Base-by-base conservation (phyloP, 2,797 vertebrate species). In the Gobio occitaniae region DNA sequence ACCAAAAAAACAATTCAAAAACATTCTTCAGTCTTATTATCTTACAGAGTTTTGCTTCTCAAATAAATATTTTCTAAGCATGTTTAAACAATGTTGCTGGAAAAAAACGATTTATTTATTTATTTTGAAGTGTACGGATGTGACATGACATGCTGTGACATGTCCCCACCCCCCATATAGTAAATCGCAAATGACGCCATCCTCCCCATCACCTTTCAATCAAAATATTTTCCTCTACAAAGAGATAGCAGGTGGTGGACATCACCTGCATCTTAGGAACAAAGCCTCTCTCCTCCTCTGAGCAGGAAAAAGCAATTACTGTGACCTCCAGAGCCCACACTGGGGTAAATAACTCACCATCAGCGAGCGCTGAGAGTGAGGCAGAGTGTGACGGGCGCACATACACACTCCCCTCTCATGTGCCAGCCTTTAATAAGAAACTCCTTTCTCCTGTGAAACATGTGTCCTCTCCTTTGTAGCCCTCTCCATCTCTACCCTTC, bases 301-400 rank as follows among this genome's bases (percentile, higher is more conserved):
- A 79, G 87, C 91, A 89, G 87, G 83, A 89, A 90, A 92, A 92
- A 93, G 91, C 92, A 93, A 94, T 95, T 93, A 95, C 92, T 94
- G 87, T 88, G 90, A 86, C 87, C 76, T 70, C 38, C 87, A 89
- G 89, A 90, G 91, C 90, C 54, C 36, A n/a, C 68, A 71, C 66
- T 13, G 76, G 44, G 61, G 77, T 72, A 85, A 85, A 85, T 85
- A 85, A 85, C 76, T 80, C 83, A 72, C 76, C 59, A 85, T 85
- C 75, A 72, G 66, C 29, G 41, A 61, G 21, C 4, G 17, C 44
- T 85, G 76, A 85, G 56, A 85, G 56, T 69, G 68, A 74, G 36
- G 59, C 44, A 41, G 54, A 59, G 68, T 79, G 77, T 72, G 77
- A 78, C 16, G 29, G 48, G 48, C 36, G 1, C 63, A 68, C 74